These are phyloP conservation scores for Uromys caudimaculatus DNA, from an alignment of 2,797 vertebrate genomes.

Conservation along the genomic window DNA sequence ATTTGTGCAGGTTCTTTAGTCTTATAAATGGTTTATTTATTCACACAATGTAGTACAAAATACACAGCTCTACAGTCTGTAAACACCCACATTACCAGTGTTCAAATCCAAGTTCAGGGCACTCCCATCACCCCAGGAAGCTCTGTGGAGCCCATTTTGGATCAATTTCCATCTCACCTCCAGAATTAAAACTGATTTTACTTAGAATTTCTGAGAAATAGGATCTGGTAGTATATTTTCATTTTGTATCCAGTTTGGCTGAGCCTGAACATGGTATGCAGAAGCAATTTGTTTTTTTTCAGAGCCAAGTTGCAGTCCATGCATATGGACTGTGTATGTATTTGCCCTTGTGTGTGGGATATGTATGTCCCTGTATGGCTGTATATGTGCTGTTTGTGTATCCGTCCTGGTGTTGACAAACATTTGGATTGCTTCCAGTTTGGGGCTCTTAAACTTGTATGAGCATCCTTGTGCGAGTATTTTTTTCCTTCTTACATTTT, in stretches of 20 bases:
- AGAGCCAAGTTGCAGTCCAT: background rate
- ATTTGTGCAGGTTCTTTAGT: background rate
- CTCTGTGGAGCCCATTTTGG: background rate
- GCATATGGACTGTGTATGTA: background rate
- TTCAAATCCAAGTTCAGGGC: background rate
- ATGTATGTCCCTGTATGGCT: background rate
- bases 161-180: background rate
- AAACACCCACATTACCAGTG: background rate
- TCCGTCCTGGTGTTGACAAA: background rate
- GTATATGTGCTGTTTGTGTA: background rate
- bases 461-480: background rate
- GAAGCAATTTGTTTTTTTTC: constrained; percentile 13
- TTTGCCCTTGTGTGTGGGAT: no score
- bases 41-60: background rate
- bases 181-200: background rate
- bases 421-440: background rate
- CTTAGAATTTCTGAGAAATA: background rate
- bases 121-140: background rate
- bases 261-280: background rate
- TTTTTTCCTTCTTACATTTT: background rate
- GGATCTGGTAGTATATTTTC: background rate
- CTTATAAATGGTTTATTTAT: background rate
- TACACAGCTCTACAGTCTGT: background rate
- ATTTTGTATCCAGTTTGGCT: background rate
- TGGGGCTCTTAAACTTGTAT: background rate